Evolutionary conservation across 37 sponge, comb jelly and placozoan genomes (phyloP), one percentile per base, ranked within the genome.

Genomic region (Lycopodina hypogea): DNA sequence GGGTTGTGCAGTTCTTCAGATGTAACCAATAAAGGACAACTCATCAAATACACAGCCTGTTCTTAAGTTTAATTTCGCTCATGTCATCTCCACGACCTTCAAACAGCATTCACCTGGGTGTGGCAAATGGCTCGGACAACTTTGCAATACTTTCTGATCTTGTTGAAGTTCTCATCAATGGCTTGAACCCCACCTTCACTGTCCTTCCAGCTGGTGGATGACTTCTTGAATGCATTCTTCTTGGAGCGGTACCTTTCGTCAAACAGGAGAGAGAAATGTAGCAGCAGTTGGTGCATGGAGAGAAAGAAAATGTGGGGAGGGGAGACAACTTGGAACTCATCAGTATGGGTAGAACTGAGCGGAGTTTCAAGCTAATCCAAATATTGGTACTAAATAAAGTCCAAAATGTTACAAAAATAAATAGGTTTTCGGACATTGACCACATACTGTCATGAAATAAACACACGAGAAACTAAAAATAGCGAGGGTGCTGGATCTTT

Each of bases 81-180:
- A n/a, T n/a, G n/a, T n/a, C n/a, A n/a, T n/a, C n/a, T n/a, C 33
- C 7, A 34, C 66, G 2, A 28, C 32, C 17, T 34, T 32, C 4
- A 12, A 12, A 59, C 6, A 17, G 60, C 28, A 28, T 30, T 60
- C 1, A 93, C 93, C 85, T 97, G 99, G 7, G 99, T 96, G 87
- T 99, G 99, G 69, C 93, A 92, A 71, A 99, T 86, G 50, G 77
- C 92, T 21, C 99, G 88, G 57, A 99, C 84, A 29, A 94, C 84
- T 24, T 89, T 92, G 83, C 99, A 96, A 80, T 99, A 99, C 82
- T 95, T 95, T 87, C 94, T 94, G 85, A 99, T 89, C 76, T 87
- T 94, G 41, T 86, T 80, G 60, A 99, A 92, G 75, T 94, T 92
- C 33, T 76, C 56, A 7, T 99, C 89, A 53, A 99, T 87, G 39